Evolutionary conservation across 2,888 invertebrate genomes (phyloP), one percentile per base, ranked within the genome.

Genomic region (Venusia cambrica): DNA sequence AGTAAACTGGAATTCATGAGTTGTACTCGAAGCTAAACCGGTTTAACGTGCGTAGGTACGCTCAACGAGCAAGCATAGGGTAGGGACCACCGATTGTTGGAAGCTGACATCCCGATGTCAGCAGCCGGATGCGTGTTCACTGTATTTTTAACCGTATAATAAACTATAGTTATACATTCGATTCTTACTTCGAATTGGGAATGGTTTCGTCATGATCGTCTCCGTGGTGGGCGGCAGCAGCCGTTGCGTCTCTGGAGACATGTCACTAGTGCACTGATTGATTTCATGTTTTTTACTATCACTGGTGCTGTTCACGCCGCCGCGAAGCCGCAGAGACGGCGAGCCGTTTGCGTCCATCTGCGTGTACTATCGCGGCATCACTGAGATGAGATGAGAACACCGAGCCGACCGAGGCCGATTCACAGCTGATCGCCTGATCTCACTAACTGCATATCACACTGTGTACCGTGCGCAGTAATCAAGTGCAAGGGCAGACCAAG

Each of bases 141-240:
- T 44, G 45, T 77, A 75, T 75, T 79, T 74, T 59, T 77, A 77
- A 28, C 27, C 33, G 30, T 24, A 31, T 37, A 39, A 8, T n/a
- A n/a, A n/a, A n/a, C n/a, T n/a, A n/a, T n/a, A n/a, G n/a, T n/a
- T n/a, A n/a, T n/a, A n/a, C n/a, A n/a, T n/a, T n/a, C n/a, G n/a
- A 38, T 45, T 62, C 48, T 69, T 87, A 94, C 94, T 93, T 89
- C 95, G 89, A 53, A 95, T 93, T 13, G 95, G 95, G 79, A 95
- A 95, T 40, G 95, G 95, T 87, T 95, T 95, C 20, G 95, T 95
- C 90, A 94, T 93, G 29, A 95, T 93, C 22, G 95, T 95, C 69
- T 94, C 95, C 39, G 93, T 91, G 4, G 93, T 94, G 28, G 94
- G 94, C 39, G 94, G 94, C 64, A 92, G 72, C 46, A 93, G 87